phyloP scores from a whole-genome alignment of 2,113 vertebrate genomes.

The Cariama cristata region DNA sequence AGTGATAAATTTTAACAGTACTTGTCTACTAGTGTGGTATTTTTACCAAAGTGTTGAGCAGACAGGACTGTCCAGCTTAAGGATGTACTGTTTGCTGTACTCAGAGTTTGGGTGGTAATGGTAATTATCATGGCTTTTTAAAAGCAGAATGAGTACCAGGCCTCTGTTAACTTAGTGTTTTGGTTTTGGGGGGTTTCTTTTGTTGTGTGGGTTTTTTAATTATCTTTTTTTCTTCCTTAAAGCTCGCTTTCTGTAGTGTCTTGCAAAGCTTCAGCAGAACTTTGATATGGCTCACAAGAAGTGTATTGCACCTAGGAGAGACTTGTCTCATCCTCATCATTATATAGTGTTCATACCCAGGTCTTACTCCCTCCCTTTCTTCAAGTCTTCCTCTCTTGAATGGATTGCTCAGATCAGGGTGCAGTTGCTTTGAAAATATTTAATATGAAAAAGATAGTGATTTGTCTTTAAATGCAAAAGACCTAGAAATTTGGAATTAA shows the following conservation, averaged over 20 bases:
- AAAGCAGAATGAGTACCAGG: background rate
- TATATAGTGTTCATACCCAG: background rate
- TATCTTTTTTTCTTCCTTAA: background rate
- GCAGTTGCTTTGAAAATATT: background rate
- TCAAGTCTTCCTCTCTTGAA: background rate
- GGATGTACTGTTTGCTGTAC: background rate
- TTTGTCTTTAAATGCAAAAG: background rate
- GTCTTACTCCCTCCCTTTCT: background rate
- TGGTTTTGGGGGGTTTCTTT: background rate
- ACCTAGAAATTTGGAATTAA: background rate
- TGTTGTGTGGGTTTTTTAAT: background rate
- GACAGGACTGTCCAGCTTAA: background rate
- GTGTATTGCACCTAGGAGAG: background rate
- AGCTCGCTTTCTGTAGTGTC: background rate
- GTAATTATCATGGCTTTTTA: background rate
- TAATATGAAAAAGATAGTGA: background rate
- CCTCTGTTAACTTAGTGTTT: background rate
- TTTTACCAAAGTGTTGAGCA: background rate
- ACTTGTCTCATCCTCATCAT: background rate
- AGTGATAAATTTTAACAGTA: background rate
- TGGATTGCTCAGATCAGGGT: background rate
- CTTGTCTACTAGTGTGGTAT: background rate
- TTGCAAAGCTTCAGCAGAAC: background rate
- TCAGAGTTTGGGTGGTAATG: background rate
- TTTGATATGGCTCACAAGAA: background rate